phyloP scores from a whole-genome alignment of 2,113 vertebrate genomes.

The Sinocyclocheilus maitianheensis region DNA sequence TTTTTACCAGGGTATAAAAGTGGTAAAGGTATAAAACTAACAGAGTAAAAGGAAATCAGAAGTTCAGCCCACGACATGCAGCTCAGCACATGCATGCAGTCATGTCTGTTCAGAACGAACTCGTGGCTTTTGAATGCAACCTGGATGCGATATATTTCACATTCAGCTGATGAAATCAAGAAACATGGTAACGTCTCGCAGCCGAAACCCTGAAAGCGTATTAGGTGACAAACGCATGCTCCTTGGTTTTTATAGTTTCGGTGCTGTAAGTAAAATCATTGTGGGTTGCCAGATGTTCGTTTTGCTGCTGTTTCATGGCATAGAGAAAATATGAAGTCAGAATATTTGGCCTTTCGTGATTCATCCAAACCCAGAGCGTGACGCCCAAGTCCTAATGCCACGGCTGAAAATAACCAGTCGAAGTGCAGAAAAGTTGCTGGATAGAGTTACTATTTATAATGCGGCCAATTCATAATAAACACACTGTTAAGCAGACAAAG shows the following conservation, averaged over 20 bases:
- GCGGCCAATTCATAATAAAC: not conserved
- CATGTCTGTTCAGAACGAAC: not conserved
- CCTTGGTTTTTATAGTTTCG: not conserved
- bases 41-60: not conserved
- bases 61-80: not conserved
- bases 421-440: conserved; percentile 4
- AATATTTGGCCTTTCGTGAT: conserved; percentile 11
- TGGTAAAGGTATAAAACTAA: not conserved
- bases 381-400: not conserved
- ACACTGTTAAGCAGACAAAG: not conserved
- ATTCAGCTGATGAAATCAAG: conserved; percentile 14
- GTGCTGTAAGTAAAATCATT: not conserved
- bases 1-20: conserved; percentile 23
- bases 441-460: conserved; percentile 6
- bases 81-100: not conserved
- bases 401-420: conserved; percentile 26
- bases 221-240: conserved; percentile 2
- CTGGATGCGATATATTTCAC: not conserved
- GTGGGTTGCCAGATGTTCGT: conserved; percentile 4
- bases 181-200: not conserved
- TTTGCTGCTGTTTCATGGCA: not conserved
- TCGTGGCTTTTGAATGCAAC: not conserved
- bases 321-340: conserved; percentile 14
- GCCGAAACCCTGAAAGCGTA: not conserved
- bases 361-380: conserved; percentile 26